These are phyloP conservation scores for Pomacea canaliculata DNA, from an alignment of 2,888 invertebrate species.

Conservation along the genomic window DNA sequence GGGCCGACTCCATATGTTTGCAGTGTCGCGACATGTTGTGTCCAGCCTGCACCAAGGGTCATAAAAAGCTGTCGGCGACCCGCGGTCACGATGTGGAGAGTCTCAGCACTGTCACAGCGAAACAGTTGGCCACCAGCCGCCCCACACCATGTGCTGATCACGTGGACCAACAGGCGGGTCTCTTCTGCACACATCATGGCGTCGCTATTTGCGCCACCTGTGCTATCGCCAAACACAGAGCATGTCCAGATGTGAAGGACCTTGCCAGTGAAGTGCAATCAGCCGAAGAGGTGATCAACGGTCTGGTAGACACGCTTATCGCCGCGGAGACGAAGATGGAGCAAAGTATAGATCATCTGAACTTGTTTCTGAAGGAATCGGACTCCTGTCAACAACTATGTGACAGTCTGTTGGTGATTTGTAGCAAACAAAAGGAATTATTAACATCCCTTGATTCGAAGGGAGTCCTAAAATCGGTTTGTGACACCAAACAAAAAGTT, in stretches of 20 bases:
- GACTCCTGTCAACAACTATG: too few species aligned
- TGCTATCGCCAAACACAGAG: neutral
- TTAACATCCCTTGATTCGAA: too few species aligned
- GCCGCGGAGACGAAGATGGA: too few species aligned
- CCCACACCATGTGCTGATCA: neutral
- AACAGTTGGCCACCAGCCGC: neutral
- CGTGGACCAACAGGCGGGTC: neutral
- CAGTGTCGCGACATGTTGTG: conserved; percentile 13
- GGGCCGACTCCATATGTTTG: neutral
- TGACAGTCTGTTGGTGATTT: too few species aligned
- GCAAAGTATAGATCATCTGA: too few species aligned
- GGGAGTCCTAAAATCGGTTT: too few species aligned
- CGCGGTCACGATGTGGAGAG: neutral
- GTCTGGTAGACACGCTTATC: too few species aligned
- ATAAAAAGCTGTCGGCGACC: neutral
- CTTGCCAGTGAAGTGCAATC: neutral
- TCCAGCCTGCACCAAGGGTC: conserved; percentile 1
- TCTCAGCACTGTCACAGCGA: neutral
- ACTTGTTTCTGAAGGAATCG: too few species aligned
- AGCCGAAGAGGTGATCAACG: too few species aligned
- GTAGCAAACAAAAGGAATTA: too few species aligned
- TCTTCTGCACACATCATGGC: neutral
- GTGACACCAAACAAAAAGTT: too few species aligned
- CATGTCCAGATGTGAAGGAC: conserved; percentile 4
- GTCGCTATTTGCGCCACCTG: conserved; percentile 3